Evolutionary conservation across 2,113 vertebrate genomes (phyloP), one percentile per base, ranked within the genome.

Genomic region (Myotis brandtii): DNA sequence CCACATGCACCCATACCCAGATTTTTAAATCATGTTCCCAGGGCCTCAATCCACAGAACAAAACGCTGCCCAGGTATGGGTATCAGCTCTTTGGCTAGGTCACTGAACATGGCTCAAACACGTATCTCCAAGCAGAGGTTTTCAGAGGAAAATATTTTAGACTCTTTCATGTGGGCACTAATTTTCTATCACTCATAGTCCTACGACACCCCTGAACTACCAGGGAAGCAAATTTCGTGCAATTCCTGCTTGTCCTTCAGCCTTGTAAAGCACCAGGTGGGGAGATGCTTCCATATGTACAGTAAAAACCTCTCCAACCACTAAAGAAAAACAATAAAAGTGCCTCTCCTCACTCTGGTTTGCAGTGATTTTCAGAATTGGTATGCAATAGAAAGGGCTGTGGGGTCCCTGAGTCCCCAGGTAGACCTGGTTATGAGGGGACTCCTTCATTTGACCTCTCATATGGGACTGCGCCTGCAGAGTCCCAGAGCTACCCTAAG

Each of bases 391-490:
- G 43, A 90, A 94, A 0, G 0, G 25, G 1, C 48, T 69, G 20
- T 91, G 48, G 32, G 89, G 95, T 89, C 56, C 72, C 50, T 81
- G 89, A 84, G 32, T 81, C 80, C 86, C 72, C 75, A 96, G 0
- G 52, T 50, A 48, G 75, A 89, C 92, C 89, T 94, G 14, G 76
- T 25, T 80, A 40, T 43, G 69, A 93, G 32, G 43, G 27, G 40
- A 94, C 69, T 82, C 89, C 95, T 98, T 97, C 37, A 86, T 83
- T 82, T 95, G 96, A 97, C 96, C 86, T 90, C 89, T 95, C 64
- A 89, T 48, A 84, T 20, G 91, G 67, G 40, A 46, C 93, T 87
- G 77, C 64, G 86, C 50, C 54, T 18, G 54, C 34, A 40, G 85
- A 69, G 83, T 95, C 92, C 82, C 95, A 92, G 80, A 86, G 80